Evolutionary conservation across 1,140 invertebrate species (phyloP).

Genomic region (Cherax destructor): DNA sequence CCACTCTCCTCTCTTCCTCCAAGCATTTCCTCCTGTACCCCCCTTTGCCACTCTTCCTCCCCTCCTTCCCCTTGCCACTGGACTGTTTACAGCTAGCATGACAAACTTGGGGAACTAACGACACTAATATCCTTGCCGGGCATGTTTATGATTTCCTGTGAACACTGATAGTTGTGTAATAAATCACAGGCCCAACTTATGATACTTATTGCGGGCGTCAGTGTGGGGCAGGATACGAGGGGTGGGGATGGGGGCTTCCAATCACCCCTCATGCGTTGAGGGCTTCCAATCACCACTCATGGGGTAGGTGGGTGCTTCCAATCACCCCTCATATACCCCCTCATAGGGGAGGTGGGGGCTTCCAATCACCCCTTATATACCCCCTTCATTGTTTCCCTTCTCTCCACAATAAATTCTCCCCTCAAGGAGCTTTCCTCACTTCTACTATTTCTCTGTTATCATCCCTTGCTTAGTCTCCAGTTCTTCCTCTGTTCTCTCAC

Average conservation of each 20-base stretch:
- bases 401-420: not conserved
- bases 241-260: not conserved
- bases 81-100: conserved; percentile 68
- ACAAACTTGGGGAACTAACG: conserved; percentile 67
- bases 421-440: too few relatives aligned
- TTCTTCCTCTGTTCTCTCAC: not conserved
- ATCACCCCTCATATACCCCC: too few relatives aligned
- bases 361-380: not conserved
- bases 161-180: conserved; percentile 67
- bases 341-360: not conserved
- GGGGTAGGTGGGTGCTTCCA: not conserved
- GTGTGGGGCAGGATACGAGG: conserved; percentile 24
- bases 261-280: too few relatives aligned
- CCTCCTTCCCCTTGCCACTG: not conserved
- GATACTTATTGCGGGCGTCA: conserved; percentile 66
- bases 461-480: too few relatives aligned
- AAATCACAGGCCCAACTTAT: conserved; percentile 61
- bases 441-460: too few relatives aligned
- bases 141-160: conserved; percentile 68
- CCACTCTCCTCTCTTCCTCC: not conserved
- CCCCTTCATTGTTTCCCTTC: not conserved
- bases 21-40: not conserved
- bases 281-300: not conserved
- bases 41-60: not conserved
- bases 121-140: conserved; percentile 64